Evolutionary conservation across 2,113 vertebrate genomes (phyloP), one percentile per base, ranked within the genome.

Genomic region (Phodopus roborovskii): DNA sequence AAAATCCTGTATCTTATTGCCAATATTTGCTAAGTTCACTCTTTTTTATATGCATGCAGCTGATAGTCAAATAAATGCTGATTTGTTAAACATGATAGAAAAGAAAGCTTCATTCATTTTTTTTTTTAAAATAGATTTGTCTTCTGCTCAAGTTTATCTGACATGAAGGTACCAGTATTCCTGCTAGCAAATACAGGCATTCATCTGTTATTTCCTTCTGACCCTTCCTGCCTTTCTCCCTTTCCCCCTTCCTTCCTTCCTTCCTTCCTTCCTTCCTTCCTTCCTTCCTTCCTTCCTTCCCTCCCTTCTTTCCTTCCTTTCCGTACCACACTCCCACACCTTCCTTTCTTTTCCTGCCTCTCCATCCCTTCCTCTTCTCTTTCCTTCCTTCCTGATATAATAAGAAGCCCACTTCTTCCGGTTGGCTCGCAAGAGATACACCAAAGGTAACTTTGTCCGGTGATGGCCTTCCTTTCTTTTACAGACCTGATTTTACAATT

Each of bases 401-500:
- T 82, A 91, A 95, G 88, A 94, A 95, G 66, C 64, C 12, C 36
- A 30, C 89, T 86, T 84, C 36, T 94, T 85, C 62, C 24, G 48
- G 15, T 70, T 42, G 50, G 4, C 92, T 93, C 96, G 82, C 64
- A 92, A 84, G 17, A 26, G 6, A 92, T 90, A 28, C 17, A 28
- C 81, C 16, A 83, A 85, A 88, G 17, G 30, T 60, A 15, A 26
- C 45, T 92, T 91, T 45, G 91, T 74, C 62, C 85, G 87, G 26
- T n/a, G 45, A 86, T 24, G 11, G 28, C 7, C 50, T 75, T 89
- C 60, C 84, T 75, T 96, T 79, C 84, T 73, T 64, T 96, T 83
- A 24, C 79, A 75, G 66, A 92, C 95, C 79, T 95, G 81, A 85
- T 95, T 97, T 78, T 74, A 30, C 87, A 92, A 97, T 96, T 94